phyloP scores from a whole-genome alignment of 2,113 vertebrate species.

The Cacatua alba region DNA sequence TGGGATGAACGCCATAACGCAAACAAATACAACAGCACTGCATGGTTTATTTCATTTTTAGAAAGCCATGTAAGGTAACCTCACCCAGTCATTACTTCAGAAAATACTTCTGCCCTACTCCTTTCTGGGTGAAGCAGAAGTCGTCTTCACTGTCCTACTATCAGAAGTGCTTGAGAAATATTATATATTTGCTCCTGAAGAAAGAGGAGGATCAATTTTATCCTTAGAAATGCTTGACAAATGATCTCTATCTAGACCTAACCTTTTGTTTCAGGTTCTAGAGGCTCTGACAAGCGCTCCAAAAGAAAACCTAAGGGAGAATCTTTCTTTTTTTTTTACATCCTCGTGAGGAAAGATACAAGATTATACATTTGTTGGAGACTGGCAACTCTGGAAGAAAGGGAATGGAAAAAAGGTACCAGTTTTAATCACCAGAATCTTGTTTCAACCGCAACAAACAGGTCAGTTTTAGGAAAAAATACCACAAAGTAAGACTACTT shows the following conservation, averaged over 20 bases:
- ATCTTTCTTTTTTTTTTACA: background rate
- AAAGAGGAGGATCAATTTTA: background rate
- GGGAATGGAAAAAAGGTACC: accelerated
- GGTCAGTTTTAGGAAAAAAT: background rate
- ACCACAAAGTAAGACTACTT: background rate
- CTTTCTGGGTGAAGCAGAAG: background rate
- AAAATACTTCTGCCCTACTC: background rate
- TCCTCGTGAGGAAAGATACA: background rate
- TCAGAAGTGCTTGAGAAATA: background rate
- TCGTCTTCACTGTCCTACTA: background rate
- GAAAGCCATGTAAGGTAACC: background rate
- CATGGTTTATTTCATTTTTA: background rate
- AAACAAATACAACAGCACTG: background rate
- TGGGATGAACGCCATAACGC: background rate
- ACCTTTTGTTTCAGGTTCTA: background rate
- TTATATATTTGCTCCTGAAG: background rate
- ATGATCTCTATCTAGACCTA: background rate
- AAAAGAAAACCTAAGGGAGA: background rate
- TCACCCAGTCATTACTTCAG: background rate
- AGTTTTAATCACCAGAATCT: background rate
- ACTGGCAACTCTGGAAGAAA: background rate
- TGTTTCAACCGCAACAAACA: background rate
- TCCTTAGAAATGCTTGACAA: background rate
- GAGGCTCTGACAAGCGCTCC: background rate
- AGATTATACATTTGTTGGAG: background rate